These are phyloP conservation scores for Sebastolobus alascanus DNA, from an alignment of 2,797 vertebrate genomes.

Conservation along the genomic window DNA sequence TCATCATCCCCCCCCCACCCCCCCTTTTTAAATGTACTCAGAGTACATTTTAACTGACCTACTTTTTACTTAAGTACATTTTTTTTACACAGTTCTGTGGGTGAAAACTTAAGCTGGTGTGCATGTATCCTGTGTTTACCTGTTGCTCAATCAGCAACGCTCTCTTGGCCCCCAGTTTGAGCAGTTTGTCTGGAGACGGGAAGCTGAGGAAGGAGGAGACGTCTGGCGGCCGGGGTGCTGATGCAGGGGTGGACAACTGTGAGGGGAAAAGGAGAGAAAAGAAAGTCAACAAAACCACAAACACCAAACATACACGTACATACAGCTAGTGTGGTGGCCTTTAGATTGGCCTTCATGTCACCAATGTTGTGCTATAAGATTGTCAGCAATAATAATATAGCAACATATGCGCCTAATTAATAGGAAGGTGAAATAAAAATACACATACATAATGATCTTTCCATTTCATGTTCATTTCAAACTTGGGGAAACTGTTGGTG, in stretches of 20 bases:
- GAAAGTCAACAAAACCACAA: not conserved
- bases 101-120: not conserved
- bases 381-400: not conserved
- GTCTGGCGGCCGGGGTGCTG: constrained; percentile 86
- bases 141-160: constrained; percentile 91
- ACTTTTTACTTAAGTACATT: too few relatives aligned
- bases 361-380: not conserved
- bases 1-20: too few relatives aligned
- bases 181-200: constrained; percentile 94
- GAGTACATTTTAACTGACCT: too few relatives aligned
- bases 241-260: constrained; percentile 86
- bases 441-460: not conserved
- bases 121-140: constrained; percentile 75
- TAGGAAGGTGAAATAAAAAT: not conserved
- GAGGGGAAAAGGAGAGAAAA: constrained; percentile 3
- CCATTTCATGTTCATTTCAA: not conserved
- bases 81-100: not conserved
- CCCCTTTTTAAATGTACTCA: too few relatives aligned
- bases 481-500: not conserved
- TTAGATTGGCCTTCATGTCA: not conserved
- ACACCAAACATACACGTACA: not conserved
- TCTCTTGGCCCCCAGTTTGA: constrained; percentile 91
- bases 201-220: constrained; percentile 92
- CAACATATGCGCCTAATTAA: not conserved
- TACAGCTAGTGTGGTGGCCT: not conserved